These are phyloP conservation scores for Periphyllus acericola DNA, from an alignment of 2,888 invertebrate species.

Conservation along the genomic window DNA sequence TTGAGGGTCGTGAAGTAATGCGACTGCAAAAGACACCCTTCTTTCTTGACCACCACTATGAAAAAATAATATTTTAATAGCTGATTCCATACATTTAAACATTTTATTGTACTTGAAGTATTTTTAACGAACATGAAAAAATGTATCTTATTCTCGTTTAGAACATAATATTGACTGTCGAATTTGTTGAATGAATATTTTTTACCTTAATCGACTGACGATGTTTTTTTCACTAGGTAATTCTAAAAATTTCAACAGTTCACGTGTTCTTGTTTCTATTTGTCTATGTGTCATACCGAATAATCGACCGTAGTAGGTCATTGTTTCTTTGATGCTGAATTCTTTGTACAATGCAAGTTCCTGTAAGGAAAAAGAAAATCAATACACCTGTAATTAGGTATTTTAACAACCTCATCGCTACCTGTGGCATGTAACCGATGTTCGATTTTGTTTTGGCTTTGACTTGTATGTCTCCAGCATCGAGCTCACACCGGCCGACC, in stretches of 20 bases:
- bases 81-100: too few species aligned
- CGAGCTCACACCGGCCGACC: slow-evolving; percentile 79
- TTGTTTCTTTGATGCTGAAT: slow-evolving; percentile 70
- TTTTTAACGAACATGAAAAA: not conserved
- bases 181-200: slow-evolving; percentile 51
- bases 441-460: slow-evolving; percentile 77
- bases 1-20: slow-evolving; percentile 88
- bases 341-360: slow-evolving; percentile 67
- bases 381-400: not conserved
- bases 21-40: slow-evolving; percentile 87
- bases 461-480: slow-evolving; percentile 78
- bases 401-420: slow-evolving; percentile 61
- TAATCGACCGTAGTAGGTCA: slow-evolving; percentile 69
- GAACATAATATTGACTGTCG: not conserved
- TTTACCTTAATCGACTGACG: slow-evolving; percentile 65
- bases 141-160: not conserved
- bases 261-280: slow-evolving; percentile 64
- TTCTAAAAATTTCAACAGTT: slow-evolving; percentile 65
- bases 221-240: slow-evolving; percentile 64
- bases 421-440: slow-evolving; percentile 78
- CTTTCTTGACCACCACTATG: slow-evolving; percentile 85
- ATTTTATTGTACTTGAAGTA: too few species aligned
- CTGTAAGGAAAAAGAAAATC: slow-evolving; percentile 64
- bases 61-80: not conserved
- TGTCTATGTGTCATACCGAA: slow-evolving; percentile 67